Evolutionary conservation across 2,888 invertebrate genomes (phyloP).

Genomic region (Cantharis rufa): DNA sequence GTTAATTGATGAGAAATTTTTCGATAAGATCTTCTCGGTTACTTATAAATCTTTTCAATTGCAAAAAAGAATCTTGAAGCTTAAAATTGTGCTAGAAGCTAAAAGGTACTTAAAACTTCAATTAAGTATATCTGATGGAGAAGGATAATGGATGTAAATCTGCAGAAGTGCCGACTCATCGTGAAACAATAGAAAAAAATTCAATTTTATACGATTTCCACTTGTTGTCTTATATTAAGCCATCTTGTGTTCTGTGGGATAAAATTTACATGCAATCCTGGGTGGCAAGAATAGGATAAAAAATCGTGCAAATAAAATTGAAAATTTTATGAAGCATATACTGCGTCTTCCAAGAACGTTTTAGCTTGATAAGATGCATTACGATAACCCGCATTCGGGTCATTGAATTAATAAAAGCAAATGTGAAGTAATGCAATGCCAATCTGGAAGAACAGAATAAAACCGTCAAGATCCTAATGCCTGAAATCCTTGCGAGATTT

Average conservation of each 20-base stretch:
- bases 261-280: background rate
- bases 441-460: background rate
- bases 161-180: background rate
- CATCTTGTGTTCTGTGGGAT: background rate
- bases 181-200: background rate
- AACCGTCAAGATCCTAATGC: background rate
- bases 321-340: background rate
- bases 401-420: background rate
- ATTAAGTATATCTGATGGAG: background rate
- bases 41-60: background rate
- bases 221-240: background rate
- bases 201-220: background rate
- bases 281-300: background rate
- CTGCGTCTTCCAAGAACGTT: background rate
- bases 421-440: background rate
- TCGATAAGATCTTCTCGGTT: background rate
- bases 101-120: background rate
- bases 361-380: background rate
- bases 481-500: too few relatives aligned
- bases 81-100: background rate
- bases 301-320: background rate
- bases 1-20: background rate
- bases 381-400: background rate
- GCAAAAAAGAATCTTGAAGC: background rate
- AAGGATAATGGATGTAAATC: background rate